A percentile compares a stretch with the other conserved stretches of the same genome.
phyloP scores from a whole-genome alignment of 2,797 vertebrate genomes.

The Spinibarbus caldwelli region DNA sequence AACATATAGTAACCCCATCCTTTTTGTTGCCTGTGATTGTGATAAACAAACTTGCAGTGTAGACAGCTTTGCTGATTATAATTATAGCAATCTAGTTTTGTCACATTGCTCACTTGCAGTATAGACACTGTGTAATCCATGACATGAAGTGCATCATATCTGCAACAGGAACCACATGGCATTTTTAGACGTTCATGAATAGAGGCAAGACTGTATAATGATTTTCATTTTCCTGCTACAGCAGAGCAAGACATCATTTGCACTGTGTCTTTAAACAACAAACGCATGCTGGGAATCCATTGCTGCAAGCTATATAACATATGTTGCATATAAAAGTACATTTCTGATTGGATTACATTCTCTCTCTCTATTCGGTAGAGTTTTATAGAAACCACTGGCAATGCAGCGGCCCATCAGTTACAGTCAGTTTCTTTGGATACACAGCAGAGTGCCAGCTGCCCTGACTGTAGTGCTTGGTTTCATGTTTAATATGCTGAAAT shows the following conservation, averaged over 20 bases:
- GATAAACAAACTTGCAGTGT: background rate
- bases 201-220: constrained; percentile 42
- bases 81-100: constrained; percentile 4
- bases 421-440: constrained; percentile 82
- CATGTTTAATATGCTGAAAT: constrained; percentile 78
- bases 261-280: constrained; percentile 59
- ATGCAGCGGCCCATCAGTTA: constrained; percentile 75
- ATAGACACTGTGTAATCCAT: constrained; percentile 10
- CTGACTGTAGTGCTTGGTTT: constrained; percentile 81
- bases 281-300: constrained; percentile 56
- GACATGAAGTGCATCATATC: constrained; percentile 18
- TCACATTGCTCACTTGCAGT: background rate
- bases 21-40: background rate
- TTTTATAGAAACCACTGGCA: constrained; percentile 81
- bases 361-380: constrained; percentile 64
- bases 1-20: background rate
- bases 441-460: constrained; percentile 80
- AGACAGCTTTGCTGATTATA: constrained; percentile 13
- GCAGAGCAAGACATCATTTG: constrained; percentile 55
- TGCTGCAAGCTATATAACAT: constrained; percentile 59
- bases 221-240: constrained; percentile 42
- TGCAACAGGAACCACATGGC: constrained; percentile 21
- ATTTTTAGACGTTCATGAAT: constrained; percentile 37
- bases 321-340: constrained; percentile 65
- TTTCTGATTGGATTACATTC: constrained; percentile 64